Percentiles rank a stretch among this genome's conserved stretches.
Conservation (phyloP, 2,888 invertebrate genomes). For the Agrotis puta region DNA sequence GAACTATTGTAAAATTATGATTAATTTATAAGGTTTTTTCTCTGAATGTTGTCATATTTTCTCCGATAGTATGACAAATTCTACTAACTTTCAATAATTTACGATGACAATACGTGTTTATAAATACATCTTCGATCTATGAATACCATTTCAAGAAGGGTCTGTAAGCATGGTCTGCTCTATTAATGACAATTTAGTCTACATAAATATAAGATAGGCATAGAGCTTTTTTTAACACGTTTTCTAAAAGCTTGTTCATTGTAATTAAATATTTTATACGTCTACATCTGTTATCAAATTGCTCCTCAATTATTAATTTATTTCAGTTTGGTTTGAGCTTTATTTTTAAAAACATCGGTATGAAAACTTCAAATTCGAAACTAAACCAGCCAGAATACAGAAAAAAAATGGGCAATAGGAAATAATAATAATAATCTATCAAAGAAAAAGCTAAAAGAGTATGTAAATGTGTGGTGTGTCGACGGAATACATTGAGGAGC, state of each 20-base stretch:
- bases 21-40: conserved; percentile 45
- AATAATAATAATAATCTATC: conserved; percentile 55
- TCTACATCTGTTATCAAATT: background rate
- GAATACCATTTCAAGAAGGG: background rate
- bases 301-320: background rate
- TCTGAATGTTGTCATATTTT: conserved; percentile 8
- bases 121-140: background rate
- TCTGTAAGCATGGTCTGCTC: background rate
- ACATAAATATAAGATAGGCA: background rate
- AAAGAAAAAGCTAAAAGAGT: conserved; percentile 64
- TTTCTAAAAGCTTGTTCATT: background rate
- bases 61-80: conserved; percentile 4
- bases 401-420: conserved; percentile 35
- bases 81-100: background rate
- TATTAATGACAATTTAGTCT: background rate
- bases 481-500: conserved; percentile 64
- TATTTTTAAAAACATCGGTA: too few species aligned
- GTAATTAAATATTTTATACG: background rate
- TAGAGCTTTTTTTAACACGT: background rate
- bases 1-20: conserved; percentile 47
- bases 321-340: background rate
- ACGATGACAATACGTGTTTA: background rate
- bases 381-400: conserved; percentile 19
- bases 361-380: too few species aligned
- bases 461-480: conserved; percentile 72